Evolutionary conservation across 2,888 invertebrate species (phyloP).

Genomic region (Scrobipalpa costella): DNA sequence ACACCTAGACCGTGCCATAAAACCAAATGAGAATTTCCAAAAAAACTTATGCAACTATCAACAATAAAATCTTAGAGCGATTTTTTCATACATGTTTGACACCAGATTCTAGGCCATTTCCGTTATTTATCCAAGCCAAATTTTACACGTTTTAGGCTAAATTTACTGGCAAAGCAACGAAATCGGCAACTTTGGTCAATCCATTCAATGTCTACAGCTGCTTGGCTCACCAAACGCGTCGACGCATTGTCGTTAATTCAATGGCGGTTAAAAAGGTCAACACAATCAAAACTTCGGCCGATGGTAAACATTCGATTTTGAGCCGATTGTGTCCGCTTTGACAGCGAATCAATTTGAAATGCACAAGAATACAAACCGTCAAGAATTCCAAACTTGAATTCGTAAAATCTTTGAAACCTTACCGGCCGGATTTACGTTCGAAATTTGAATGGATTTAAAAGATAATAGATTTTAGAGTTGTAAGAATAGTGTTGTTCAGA

Average conservation of each 20-base stretch:
- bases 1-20: too few species aligned
- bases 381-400: not conserved
- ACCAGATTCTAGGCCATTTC: too few species aligned
- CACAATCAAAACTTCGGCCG: constrained; percentile 57
- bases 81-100: too few species aligned
- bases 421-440: constrained; percentile 43
- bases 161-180: not conserved
- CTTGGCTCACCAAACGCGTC: constrained; percentile 52
- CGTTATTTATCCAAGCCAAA: too few species aligned
- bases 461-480: constrained; percentile 39
- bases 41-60: too few species aligned
- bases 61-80: too few species aligned
- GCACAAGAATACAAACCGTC: constrained; percentile 43
- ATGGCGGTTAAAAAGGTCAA: constrained; percentile 58
- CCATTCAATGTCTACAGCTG: constrained; percentile 45
- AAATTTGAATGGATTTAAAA: constrained; percentile 36
- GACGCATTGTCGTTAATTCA: constrained; percentile 50
- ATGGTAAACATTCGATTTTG: constrained; percentile 71
- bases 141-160: not conserved
- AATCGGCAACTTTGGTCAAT: constrained; percentile 26
- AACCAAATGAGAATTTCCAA: too few species aligned
- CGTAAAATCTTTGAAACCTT: not conserved
- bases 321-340: constrained; percentile 69
- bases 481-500: constrained; percentile 55
- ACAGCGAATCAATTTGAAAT: constrained; percentile 74